Percentiles rank a stretch among this genome's conserved stretches.
phyloP scores from a whole-genome alignment of 2,888 invertebrate genomes.

The Himalopsyche japonica region DNA sequence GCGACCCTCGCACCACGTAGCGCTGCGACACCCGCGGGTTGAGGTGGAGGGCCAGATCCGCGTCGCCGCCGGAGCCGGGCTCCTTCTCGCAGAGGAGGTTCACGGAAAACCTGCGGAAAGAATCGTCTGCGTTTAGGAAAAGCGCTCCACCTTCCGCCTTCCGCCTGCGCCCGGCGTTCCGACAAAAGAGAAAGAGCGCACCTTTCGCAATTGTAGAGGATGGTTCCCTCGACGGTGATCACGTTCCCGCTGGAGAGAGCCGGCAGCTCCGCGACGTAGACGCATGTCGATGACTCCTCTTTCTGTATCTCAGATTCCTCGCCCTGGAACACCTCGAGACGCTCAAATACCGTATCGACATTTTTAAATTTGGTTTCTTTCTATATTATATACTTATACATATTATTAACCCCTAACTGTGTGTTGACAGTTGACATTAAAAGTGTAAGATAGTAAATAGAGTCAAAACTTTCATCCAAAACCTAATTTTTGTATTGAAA shows the following conservation, averaged over 20 bases:
- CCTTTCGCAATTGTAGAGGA: conserved; percentile 35
- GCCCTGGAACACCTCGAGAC: not conserved
- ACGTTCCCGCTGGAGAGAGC: conserved; percentile 23
- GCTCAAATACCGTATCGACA: not conserved
- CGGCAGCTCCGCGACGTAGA: conserved; percentile 29
- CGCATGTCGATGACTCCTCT: conserved; percentile 1
- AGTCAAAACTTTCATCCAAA: no score
- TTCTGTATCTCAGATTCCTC: not conserved
- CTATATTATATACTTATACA: not conserved
- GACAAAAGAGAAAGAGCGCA: not conserved
- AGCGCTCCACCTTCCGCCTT: not conserved
- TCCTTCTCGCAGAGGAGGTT: conserved; percentile 59
- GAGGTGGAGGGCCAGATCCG: conserved; percentile 75
- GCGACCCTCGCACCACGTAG: conserved; percentile 77
- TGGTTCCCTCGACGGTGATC: conserved; percentile 31
- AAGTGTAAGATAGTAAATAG: no score
- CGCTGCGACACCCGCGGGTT: conserved; percentile 79
- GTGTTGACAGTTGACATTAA: no score
- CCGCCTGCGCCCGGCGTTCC: no score
- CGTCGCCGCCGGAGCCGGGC: conserved; percentile 51
- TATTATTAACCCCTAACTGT: not conserved
- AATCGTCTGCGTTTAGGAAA: not conserved
- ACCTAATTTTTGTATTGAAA: no score
- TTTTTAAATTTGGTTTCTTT: not conserved
- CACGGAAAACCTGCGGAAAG: conserved; percentile 62